phyloP scores from a whole-genome alignment of 2,888 invertebrate species.

The Andrena haemorrhoa region DNA sequence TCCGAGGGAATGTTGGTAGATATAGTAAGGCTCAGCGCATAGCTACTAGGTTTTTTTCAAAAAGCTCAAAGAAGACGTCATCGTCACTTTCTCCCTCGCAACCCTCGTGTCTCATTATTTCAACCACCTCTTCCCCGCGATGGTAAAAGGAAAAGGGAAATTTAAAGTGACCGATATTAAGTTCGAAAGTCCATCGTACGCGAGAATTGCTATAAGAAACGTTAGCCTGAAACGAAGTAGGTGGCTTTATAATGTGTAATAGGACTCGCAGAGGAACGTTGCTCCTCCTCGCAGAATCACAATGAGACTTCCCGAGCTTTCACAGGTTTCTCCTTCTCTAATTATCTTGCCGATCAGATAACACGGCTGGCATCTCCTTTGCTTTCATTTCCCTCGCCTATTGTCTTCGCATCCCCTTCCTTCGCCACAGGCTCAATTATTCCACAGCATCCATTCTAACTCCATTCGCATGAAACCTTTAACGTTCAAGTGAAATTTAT shows the following conservation, averaged over 20 bases:
- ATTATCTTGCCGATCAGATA: slow-evolving; percentile 44
- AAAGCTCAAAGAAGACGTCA: background rate
- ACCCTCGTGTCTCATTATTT: background rate
- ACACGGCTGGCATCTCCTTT: slow-evolving; percentile 12
- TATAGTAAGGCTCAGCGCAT: background rate
- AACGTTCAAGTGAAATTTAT: slow-evolving; percentile 1
- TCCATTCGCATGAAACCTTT: no score
- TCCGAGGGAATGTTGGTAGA: no score
- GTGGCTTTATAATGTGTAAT: slow-evolving; percentile 12
- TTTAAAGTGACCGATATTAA: slow-evolving; percentile 25
- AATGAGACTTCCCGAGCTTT: slow-evolving; percentile 19
- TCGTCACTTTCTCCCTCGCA: slow-evolving; percentile 13
- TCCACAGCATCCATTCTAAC: no score
- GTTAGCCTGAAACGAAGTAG: background rate
- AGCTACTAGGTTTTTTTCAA: background rate
- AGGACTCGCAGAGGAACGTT: background rate
- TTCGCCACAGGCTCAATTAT: background rate
- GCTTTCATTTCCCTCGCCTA: background rate
- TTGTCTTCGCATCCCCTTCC: slow-evolving; percentile 6
- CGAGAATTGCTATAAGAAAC: background rate
- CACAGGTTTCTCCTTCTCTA: slow-evolving; percentile 19
- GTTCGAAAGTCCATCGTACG: slow-evolving; percentile 1
- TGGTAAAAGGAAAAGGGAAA: background rate
- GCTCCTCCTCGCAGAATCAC: background rate
- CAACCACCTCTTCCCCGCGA: background rate